Conservation (phyloP, 2,797 vertebrate species). For the Siniperca obscura region DNA sequence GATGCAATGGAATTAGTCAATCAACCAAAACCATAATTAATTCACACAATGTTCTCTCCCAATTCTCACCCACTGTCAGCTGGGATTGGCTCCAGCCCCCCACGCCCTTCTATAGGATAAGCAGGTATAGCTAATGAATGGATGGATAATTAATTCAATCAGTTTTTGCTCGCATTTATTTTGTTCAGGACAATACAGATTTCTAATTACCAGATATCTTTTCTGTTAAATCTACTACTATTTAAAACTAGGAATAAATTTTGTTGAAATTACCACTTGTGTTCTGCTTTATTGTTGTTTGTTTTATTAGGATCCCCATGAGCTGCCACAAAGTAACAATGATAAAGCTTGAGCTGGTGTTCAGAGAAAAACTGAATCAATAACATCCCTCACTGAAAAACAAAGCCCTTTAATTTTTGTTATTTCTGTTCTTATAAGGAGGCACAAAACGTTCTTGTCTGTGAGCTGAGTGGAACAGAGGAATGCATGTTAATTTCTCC, state of each 20-base stretch:
- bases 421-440: conserved; percentile 8
- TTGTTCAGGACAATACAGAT: not conserved
- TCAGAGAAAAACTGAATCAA: conserved; percentile 18
- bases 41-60: not conserved
- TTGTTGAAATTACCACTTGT: not conserved
- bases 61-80: too few relatives aligned
- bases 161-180: not conserved
- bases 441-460: not conserved
- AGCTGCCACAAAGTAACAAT: conserved; percentile 23
- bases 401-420: not conserved
- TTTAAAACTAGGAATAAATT: not conserved
- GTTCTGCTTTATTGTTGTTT: conserved; percentile 3
- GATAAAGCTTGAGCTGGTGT: conserved; percentile 1
- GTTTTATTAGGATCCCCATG: conserved; percentile 29
- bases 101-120: too few relatives aligned
- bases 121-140: too few relatives aligned
- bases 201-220: not conserved
- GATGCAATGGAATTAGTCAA: not conserved
- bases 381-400: conserved; percentile 26
- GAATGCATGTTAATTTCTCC: not conserved
- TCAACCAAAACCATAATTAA: conserved; percentile 1
- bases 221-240: conserved; percentile 5
- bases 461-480: not conserved
- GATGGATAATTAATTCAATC: not conserved
- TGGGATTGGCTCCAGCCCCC: too few relatives aligned